Evolutionary conservation across 2,797 vertebrate species (phyloP), one percentile per base, ranked within the genome.

Genomic region (Gobionotothen gibberifrons): DNA sequence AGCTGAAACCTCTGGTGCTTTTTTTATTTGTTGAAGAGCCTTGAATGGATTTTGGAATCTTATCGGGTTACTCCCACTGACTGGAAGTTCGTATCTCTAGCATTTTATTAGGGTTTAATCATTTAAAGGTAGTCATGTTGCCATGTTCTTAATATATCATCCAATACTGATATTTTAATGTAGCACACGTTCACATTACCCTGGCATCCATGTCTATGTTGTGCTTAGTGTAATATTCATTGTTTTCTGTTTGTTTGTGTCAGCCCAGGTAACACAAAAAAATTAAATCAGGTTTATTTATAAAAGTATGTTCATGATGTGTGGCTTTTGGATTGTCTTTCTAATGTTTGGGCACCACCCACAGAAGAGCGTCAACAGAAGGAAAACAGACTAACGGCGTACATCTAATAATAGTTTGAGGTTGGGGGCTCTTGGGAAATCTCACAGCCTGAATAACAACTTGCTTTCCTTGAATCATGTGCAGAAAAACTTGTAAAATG

Each of bases 401-500:
- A 86, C 83, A 63, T 74, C 85, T 93, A 92, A 90, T 89, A 92
- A 93, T 93, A 92, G 86, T 90, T 77, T 88, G 89, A 89, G 86
- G 87, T 90, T 84, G 40, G 73, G 56, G 62, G 72, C 91, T 89
- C 90, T 70, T 66, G 90, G 87, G 91, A 85, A 89, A 86, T 87
- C 85, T 85, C 83, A 54, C 81, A 81, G 81, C 73, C 85, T 88
- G 84, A 89, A 92, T 87, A 93, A 92, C 89, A 90, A 86, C 85
- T 89, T 90, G 86, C 91, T 93, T 92, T 92, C 74, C 87, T 80
- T 84, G 83, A 89, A 60, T 83, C 79, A 86, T 83, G 70, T 71
- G 79, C 60, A 49, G 60, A 47, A 26, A 26, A 5, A 79, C 84
- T 65, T 74, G 60, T 83, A 81, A 80, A 82, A 90, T 84, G 61